Conservation (phyloP, 2,888 invertebrate species). For the Bombylius major region DNA sequence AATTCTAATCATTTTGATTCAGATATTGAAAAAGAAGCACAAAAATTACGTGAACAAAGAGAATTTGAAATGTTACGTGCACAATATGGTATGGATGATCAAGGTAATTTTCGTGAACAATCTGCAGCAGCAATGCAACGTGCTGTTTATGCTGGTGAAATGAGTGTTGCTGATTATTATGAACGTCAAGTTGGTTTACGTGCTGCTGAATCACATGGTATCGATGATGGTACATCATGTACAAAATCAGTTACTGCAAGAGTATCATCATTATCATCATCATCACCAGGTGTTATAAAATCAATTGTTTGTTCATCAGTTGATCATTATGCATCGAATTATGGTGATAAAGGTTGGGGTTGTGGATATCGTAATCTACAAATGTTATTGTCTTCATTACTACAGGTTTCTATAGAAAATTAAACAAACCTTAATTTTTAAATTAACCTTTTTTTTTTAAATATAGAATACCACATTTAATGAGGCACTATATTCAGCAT, state of each 20-base stretch:
- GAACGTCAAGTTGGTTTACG: conserved; percentile 65
- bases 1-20: conserved; percentile 18
- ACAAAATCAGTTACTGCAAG: conserved; percentile 45
- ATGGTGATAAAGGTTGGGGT: conserved; percentile 85
- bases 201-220: conserved; percentile 61
- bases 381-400: conserved; percentile 76
- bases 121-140: conserved; percentile 63
- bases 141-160: conserved; percentile 74
- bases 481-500: conserved; percentile 39
- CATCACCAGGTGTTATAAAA: conserved; percentile 38
- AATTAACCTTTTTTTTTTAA: not conserved
- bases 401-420: conserved; percentile 28
- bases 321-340: conserved; percentile 78
- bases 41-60: conserved; percentile 59
- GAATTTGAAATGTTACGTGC: conserved; percentile 71
- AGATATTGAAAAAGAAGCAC: conserved; percentile 48
- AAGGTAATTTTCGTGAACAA: conserved; percentile 64
- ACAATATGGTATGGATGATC: conserved; percentile 82
- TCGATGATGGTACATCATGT: conserved; percentile 70
- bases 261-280: conserved; percentile 19
- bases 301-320: conserved; percentile 67
- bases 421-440: not conserved
- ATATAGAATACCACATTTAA: conserved; percentile 43
- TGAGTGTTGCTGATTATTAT: conserved; percentile 76
- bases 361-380: conserved; percentile 87